A percentile compares a stretch with the other conserved stretches of the same genome.
Evolutionary conservation across 2,113 vertebrate species (phyloP).

Genomic region (Elephantulus edwardii): DNA sequence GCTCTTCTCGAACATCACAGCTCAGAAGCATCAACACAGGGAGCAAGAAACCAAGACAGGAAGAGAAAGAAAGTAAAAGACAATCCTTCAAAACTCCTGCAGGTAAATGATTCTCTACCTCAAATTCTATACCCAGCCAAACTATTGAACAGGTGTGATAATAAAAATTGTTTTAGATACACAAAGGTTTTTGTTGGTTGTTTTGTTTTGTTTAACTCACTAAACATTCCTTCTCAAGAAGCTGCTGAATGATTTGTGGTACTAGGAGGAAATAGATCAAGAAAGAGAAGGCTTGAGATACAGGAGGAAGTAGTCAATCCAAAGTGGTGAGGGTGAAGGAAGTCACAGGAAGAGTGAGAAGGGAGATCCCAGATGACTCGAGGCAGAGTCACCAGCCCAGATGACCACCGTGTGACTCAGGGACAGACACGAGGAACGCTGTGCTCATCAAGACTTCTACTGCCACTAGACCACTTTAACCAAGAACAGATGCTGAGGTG

Average conservation of each 20-base stretch:
- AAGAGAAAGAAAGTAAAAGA: not conserved
- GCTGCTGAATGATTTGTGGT: not conserved
- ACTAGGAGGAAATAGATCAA: not conserved
- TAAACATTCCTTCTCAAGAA: not conserved
- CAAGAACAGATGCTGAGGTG: not conserved
- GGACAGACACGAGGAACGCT: not conserved
- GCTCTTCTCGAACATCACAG: too few relatives aligned
- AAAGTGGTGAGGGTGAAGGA: not conserved
- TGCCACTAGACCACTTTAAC: not conserved
- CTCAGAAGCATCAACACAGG: too few relatives aligned
- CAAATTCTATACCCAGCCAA: not conserved
- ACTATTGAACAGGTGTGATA: fast-evolving
- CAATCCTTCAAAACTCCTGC: not conserved
- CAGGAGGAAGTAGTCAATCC: too few relatives aligned
- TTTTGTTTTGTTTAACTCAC: too few relatives aligned
- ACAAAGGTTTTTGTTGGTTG: fast-evolving
- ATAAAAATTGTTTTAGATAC: not conserved
- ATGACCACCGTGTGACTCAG: fast-evolving
- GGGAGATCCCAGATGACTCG: not conserved
- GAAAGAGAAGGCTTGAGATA: not conserved
- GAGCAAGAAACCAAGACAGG: too few relatives aligned
- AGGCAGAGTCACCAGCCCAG: not conserved
- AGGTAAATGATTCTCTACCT: not conserved
- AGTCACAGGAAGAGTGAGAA: not conserved
- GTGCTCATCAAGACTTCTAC: not conserved